Percentiles rank a stretch among this genome's conserved stretches.
Conservation (phyloP, 2,888 invertebrate genomes). For the Chloroclystis v-ata region DNA sequence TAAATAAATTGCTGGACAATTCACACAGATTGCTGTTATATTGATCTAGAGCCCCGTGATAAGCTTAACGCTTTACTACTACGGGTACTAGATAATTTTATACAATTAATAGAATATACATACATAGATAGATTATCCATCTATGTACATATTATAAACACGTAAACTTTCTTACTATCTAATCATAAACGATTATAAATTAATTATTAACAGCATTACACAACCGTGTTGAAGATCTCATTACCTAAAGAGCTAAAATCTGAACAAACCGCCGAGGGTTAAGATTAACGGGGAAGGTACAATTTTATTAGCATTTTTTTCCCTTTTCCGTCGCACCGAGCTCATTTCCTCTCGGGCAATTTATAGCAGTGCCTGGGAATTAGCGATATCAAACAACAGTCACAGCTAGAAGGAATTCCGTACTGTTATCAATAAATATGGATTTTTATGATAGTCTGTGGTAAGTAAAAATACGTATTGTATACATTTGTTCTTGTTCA, state of each 20-base stretch:
- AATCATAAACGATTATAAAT: too few species aligned
- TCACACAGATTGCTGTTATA: too few species aligned
- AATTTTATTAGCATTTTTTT: conserved; percentile 76
- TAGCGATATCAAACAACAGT: conserved; percentile 65
- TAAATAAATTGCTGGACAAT: too few species aligned
- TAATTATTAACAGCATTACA: neutral
- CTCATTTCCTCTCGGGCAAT: conserved; percentile 70
- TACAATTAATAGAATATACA: too few species aligned
- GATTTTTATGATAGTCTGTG: neutral
- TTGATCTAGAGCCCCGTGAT: too few species aligned
- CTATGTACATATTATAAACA: too few species aligned
- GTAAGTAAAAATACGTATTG: too few species aligned
- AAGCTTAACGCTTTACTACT: too few species aligned
- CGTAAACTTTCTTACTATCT: too few species aligned
- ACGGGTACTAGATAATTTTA: too few species aligned
- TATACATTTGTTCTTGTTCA: too few species aligned
- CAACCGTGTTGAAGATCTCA: conserved; percentile 1
- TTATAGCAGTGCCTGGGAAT: conserved; percentile 65
- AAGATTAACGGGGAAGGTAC: conserved; percentile 69
- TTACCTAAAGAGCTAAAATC: conserved; percentile 37
- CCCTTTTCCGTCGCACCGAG: conserved; percentile 63
- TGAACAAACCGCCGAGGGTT: conserved; percentile 61
- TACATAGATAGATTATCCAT: too few species aligned
- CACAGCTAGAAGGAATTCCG: conserved; percentile 52
- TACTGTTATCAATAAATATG: conserved; percentile 9